Evolutionary conservation across 2,113 vertebrate species (phyloP), one percentile per base, ranked within the genome.

Genomic region (Xyliphius kryptos): DNA sequence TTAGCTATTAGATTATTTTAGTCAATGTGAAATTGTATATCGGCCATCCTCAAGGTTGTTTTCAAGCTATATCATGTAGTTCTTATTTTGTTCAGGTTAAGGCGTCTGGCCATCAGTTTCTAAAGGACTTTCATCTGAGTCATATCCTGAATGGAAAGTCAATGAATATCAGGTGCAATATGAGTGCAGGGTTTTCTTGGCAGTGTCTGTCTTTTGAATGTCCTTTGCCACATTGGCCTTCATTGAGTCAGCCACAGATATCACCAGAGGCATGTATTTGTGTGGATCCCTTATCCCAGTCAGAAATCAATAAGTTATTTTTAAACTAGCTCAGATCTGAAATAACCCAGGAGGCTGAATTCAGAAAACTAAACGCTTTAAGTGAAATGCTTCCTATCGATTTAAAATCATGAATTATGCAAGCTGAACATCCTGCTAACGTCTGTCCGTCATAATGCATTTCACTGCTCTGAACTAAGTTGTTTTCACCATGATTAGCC

Each of bases 271-370:
- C 57, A 44, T 61, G 69, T 68, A 67, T 73, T 73, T 61, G 66
- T 68, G 57, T 68, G 68, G 55, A 74, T 68, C 51, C 57, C 62
- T 71, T 71, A 75, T 71, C 70, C 73, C 63, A 61, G 73, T 77
- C 65, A 77, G 68, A 77, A 77, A 77, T 77, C 76, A 71, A 77
- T 77, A 67, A 37, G 36, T 53, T 69, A 69, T 73, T 77, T 73
- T 73, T 73, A 63, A 67, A 59, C 66, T 43, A 69, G 52, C 61
- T 67, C 55, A 17, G 59, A 61, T 66, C 69, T 71, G 74, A 75
- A 77, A 77, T 69, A 70, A 69, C 62, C 65, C 22, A 38, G 52
- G 71, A 66, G 57, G 49, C 63, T 38, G 56, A 68, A 63, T 74
- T 68, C 56, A 63, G 65, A 65, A 67, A 69, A 66, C 63, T 32